Evolutionary conservation across 2,113 vertebrate species (phyloP).

Genomic region (Micromys minutus): DNA sequence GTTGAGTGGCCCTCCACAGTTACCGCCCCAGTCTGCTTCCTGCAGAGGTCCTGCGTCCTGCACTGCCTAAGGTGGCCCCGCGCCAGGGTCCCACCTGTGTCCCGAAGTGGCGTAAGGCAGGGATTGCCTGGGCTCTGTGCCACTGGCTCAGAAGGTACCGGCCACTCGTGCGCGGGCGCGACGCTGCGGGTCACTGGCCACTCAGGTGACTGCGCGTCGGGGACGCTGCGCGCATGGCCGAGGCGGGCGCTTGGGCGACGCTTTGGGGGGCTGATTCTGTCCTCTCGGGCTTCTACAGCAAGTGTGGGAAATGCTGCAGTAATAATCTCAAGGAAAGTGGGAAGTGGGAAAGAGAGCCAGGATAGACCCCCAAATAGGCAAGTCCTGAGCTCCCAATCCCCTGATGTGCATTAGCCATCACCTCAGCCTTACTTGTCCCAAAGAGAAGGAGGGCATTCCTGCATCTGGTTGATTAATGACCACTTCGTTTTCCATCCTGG

Average conservation of each 20-base stretch:
- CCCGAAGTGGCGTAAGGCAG: neutral
- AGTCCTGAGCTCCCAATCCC: neutral
- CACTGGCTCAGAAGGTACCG: neutral
- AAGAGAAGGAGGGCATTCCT: neutral
- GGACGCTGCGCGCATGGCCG: neutral
- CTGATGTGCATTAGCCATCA: neutral
- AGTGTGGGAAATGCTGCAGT: neutral
- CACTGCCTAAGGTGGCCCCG: neutral
- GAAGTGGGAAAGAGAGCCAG: neutral
- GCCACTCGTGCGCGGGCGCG: neutral
- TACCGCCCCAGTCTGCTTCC: neutral
- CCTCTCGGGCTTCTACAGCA: neutral
- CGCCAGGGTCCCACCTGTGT: neutral
- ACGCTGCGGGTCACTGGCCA: neutral
- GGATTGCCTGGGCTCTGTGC: neutral
- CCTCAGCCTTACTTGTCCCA: neutral
- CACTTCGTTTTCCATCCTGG: neutral
- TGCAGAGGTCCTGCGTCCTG: neutral
- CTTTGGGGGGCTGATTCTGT: neutral
- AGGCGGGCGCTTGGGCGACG: neutral
- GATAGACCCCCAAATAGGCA: neutral
- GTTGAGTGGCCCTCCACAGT: constrained; percentile 11
- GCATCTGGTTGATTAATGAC: neutral
- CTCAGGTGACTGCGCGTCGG: neutral
- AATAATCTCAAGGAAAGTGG: accelerated